These are phyloP conservation scores for Anagyrus pseudococci DNA, from an alignment of 2,888 invertebrate genomes.

Conservation along the genomic window DNA sequence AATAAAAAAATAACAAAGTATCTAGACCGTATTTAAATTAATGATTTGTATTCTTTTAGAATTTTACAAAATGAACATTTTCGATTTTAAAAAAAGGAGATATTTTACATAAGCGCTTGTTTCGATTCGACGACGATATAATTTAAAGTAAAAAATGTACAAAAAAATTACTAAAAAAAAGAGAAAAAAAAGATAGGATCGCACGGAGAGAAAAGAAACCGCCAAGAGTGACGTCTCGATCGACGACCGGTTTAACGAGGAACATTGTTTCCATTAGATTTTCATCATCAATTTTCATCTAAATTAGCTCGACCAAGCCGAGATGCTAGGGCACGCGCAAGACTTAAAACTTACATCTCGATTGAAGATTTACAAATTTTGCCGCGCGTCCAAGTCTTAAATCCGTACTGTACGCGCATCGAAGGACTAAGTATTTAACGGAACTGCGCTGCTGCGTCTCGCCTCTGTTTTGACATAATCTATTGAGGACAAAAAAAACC, in stretches of 20 bases:
- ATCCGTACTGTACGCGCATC: too few relatives aligned
- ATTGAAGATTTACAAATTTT: too few relatives aligned
- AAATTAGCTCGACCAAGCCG: conserved; percentile 20
- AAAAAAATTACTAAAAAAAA: conserved; percentile 21
- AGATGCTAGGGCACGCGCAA: conserved; percentile 25
- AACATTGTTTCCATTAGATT: conserved; percentile 32
- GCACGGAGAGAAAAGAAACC: conserved; percentile 25
- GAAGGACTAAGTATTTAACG: conserved; percentile 9
- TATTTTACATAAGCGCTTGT: conserved; percentile 12
- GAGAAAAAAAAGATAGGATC: conserved; percentile 8
- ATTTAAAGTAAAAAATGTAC: conserved; percentile 22
- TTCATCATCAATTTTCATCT: not conserved
- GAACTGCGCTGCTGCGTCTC: conserved; percentile 29
- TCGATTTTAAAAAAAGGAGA: conserved; percentile 7
- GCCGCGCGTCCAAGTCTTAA: too few relatives aligned
- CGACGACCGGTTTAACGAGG: conserved; percentile 38
- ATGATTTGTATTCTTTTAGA: conserved; percentile 30
- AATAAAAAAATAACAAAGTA: conserved; percentile 3
- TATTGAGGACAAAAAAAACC: too few relatives aligned
- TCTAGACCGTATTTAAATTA: conserved; percentile 24
- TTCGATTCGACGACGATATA: conserved; percentile 15
- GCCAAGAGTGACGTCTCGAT: conserved; percentile 30
- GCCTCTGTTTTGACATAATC: too few relatives aligned
- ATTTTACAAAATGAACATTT: conserved; percentile 32
- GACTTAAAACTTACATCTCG: conserved; percentile 25